Base-by-base conservation (phyloP, 1,140 invertebrate species). In the Platyscapa corneri region DNA sequence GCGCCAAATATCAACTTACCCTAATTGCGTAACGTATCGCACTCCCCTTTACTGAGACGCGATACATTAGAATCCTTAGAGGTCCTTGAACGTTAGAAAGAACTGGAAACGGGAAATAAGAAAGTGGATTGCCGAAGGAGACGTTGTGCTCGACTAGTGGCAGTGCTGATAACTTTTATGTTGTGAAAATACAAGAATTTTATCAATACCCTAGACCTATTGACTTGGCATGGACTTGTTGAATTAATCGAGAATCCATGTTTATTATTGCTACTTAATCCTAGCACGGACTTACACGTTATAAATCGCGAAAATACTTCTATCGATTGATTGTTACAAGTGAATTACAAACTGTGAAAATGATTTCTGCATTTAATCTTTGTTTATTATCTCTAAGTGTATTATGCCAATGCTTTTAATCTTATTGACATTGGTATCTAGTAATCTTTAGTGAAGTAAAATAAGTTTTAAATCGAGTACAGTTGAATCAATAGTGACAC, bases 1-100 rank as follows among this genome's bases (percentile, higher is more conserved):
- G 84, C 77, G 84, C 67, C 84, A 39, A 85, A 85, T 85, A 85
- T 85, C 84, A 39, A 8, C 79, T 85, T 85, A 85, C 84, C 46
- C 42, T 30, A 79, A 80, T 85, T 85, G 60, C 65, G 49, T 49
- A 85, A 85, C 32, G 7, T 34, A 12, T 64, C 8, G 30, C 75
- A 53, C 70, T 37, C 37, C 37, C 27, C 27, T 20, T 16, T 6
- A 20, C 46, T n/a, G 46, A 42, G 12, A 34, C 30, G 23, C 53
- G 32, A 77, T 77, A 37, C 53, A 56, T 23, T 37, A n/a, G 78
- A 80, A 67, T 67, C 78, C 78, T 30, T 80, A 64, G 7, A 67
- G 42, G 14, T 49, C 75, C 75, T 56, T 34, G 46, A 74, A 74
- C 39, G 70, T 12, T 18, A 23, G 27, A 37, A 37, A 37, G 37